Conservation (phyloP, 2,113 vertebrate genomes). For the Cettia cetti region DNA sequence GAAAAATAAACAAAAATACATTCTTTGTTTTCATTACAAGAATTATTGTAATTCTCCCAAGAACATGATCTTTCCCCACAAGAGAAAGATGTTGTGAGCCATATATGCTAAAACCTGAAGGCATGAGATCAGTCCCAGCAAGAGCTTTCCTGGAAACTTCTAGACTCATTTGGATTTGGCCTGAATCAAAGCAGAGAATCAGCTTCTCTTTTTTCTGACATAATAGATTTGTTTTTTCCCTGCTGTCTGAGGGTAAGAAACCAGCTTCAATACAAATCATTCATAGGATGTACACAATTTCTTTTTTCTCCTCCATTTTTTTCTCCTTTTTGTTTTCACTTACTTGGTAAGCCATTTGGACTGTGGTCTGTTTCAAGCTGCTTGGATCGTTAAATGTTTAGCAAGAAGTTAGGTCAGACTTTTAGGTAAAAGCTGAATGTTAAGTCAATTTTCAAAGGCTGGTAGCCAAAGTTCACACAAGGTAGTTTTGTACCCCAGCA, state of each 20-base stretch:
- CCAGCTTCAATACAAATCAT: neutral
- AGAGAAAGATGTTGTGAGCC: conserved; percentile 35
- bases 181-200: neutral
- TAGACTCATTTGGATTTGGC: neutral
- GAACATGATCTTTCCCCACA: conserved; percentile 42
- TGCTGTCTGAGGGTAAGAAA: neutral
- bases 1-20: conserved; percentile 61
- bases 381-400: neutral
- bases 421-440: neutral
- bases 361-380: neutral
- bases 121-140: neutral
- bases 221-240: neutral
- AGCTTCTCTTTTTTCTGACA: neutral
- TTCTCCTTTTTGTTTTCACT: fast-evolving
- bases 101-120: conserved; percentile 13
- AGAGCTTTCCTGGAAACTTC: conserved; percentile 37
- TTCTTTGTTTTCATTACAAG: conserved; percentile 46
- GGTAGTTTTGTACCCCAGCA: neutral
- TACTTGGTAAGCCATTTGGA: neutral
- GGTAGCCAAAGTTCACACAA: conserved; percentile 2
- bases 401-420: neutral
- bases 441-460: conserved; percentile 2
- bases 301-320: neutral
- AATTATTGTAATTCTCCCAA: conserved; percentile 57
- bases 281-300: neutral